phyloP scores from a whole-genome alignment of 2,888 invertebrate genomes.

The Drosophila infuscata region DNA sequence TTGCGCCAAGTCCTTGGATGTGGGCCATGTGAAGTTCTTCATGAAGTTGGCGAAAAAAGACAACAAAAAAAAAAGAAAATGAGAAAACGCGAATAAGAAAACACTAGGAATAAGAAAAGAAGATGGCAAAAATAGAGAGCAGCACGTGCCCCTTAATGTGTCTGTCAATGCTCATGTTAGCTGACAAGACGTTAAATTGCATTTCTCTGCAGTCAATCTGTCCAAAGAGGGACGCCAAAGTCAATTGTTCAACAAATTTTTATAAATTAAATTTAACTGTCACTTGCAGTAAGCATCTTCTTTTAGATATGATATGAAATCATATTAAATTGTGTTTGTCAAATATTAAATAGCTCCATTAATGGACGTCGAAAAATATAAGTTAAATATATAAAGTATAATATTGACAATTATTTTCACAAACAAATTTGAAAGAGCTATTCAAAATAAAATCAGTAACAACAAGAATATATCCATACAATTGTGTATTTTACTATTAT shows the following conservation, averaged over 20 bases:
- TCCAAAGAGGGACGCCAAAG: background rate
- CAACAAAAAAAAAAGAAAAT: too few relatives aligned
- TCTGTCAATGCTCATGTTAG: constrained; percentile 27
- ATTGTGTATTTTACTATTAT: too few relatives aligned
- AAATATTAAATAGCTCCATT: background rate
- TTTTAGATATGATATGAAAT: background rate
- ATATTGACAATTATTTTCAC: too few relatives aligned
- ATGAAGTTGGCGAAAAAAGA: constrained; percentile 2
- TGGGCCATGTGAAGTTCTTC: constrained; percentile 21
- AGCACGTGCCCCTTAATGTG: constrained; percentile 8
- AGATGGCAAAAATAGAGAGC: background rate
- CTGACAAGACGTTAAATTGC: constrained; percentile 16
- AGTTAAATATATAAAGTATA: background rate
- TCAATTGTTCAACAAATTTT: constrained; percentile 2
- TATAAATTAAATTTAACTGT: constrained; percentile 11
- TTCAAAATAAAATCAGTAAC: background rate
- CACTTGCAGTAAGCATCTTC: constrained; percentile 8
- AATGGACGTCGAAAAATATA: background rate
- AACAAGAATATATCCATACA: too few relatives aligned
- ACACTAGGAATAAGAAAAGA: background rate
- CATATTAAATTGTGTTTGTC: background rate
- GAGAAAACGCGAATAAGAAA: constrained; percentile 4
- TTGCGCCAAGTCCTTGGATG: constrained; percentile 33
- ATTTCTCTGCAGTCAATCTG: constrained; percentile 9
- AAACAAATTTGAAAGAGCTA: too few relatives aligned